Base-by-base conservation (phyloP, 1,140 invertebrate genomes). In the Microplitis mediator region DNA sequence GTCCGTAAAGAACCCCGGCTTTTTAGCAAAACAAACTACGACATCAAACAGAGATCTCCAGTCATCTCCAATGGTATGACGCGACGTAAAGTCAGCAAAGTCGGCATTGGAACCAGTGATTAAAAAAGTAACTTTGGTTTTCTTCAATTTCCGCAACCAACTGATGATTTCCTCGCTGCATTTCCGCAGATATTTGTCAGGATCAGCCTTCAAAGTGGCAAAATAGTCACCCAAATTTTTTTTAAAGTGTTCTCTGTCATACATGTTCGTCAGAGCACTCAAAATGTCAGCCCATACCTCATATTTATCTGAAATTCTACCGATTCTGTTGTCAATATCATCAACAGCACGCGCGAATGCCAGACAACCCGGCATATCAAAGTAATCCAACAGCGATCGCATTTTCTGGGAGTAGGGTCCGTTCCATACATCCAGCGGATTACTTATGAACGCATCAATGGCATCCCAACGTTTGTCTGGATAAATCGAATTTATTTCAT, bases 61-160 rank as follows among this genome's bases (percentile, higher is more conserved):
- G 71, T 95, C 87, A 61, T 88, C 71, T 4, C 93, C 93, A 35
- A 95, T 80, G 11, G 90, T 89, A 78, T 90, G 90, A 6, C 85
- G 85, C n/a, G 93, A 91, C 0, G 90, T 91, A 64, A 91, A 88
- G 67, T 89, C 85, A 11, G 91, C 93, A 87, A 92, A 94, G 81
- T 95, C 93, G n/a, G 89, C 86, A 80, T 93, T 89, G 0, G 94
- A 94, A 9, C 93, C 93, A 31, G 94, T 95, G n/a, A 95, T 86
- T 4, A 95, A 83, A 82, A 93, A 95, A 9, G 90, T 85, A 66
- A 89, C 88, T 71, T 91, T 91, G 5, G 88, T 86, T 64, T 89
- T 82, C 66, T 88, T 86, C 9, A 92, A 66, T 35, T 89, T 80
- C 73, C 78, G 76, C 32, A 95, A 85, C 93, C 93, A 95, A 2